A percentile compares a stretch with the other conserved stretches of the same genome.
Evolutionary conservation across 2,888 invertebrate species (phyloP).

Genomic region (Congeria kusceri): DNA sequence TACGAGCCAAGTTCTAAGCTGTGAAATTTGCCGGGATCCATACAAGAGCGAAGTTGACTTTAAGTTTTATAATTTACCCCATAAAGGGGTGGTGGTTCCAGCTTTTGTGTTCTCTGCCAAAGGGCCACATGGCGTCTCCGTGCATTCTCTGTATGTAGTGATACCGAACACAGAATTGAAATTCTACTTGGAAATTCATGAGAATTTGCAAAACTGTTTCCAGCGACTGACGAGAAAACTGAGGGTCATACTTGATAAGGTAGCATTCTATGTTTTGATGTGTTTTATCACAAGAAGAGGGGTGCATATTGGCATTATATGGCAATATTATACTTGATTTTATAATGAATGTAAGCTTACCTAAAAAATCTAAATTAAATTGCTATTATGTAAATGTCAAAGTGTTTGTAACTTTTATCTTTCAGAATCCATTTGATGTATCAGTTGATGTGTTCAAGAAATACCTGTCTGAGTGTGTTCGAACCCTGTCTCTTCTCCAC

Average conservation of each 20-base stretch:
- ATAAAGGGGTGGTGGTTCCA: conserved; percentile 78
- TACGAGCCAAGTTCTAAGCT: conserved; percentile 81
- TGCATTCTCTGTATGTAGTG: conserved; percentile 80
- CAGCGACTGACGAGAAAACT: conserved; percentile 78
- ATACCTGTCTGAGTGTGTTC: conserved; percentile 53
- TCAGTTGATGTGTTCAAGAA: conserved; percentile 52
- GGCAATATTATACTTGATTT: no score
- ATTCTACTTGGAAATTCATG: conserved; percentile 78
- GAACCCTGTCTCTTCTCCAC: conserved; percentile 52
- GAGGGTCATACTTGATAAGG: conserved; percentile 79
- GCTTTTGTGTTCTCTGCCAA: conserved; percentile 82
- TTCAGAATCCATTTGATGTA: conserved; percentile 57
- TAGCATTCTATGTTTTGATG: conserved; percentile 50
- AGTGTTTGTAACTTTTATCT: conserved; percentile 1
- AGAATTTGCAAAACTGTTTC: conserved; percentile 76
- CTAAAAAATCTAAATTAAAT: no score
- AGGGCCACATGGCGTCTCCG: conserved; percentile 69
- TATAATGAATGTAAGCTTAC: no score
- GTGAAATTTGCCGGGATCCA: conserved; percentile 83
- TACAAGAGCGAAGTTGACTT: conserved; percentile 77
- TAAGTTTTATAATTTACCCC: conserved; percentile 80
- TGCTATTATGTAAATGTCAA: no score
- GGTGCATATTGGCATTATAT: no score
- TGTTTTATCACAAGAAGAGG: not conserved
- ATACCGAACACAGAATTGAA: conserved; percentile 73